Evolutionary conservation across 2,888 invertebrate genomes (phyloP), one percentile per base, ranked within the genome.

Genomic region (Agrotis puta): DNA sequence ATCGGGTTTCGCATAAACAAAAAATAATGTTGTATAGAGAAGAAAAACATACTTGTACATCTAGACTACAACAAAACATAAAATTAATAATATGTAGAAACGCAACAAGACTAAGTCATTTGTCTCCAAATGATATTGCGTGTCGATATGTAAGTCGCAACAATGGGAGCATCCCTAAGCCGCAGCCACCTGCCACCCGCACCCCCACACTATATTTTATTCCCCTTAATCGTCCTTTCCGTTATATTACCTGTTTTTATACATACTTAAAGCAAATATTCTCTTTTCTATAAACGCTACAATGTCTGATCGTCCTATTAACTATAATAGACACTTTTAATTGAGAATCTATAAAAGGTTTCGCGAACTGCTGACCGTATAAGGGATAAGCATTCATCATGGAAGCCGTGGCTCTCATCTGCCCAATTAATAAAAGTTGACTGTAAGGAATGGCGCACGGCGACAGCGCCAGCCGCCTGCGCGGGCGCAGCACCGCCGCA

Each of bases 311-410:
- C 92, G 92, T 87, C 93, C 93, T 94, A 94, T 95, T 95, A 95
- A 93, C 93, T 93, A 94, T 95, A 95, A 95, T 95, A 95, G 94
- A 96, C 94, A 93, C 92, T 95, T 95, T 95, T 96, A 96, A 96
- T 96, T 95, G 95, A 94, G 95, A 95, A 95, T 95, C 95, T 95
- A 96, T 95, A 95, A 95, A 95, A 95, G 95, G 95, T 95, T 96
- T 95, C 92, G 95, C 94, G 92, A 94, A 95, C 92, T 91, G 93
- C 87, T 91, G 87, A 81, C 95, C 94, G 83, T 96, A 95, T 94
- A 96, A 87, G 95, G 95, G 77, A 86, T 90, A 93, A 90, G 93
- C 93, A 95, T 95, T 95, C 95, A 95, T 95, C 96, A 94, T 94
- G 93, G 92, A 89, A 92, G 92, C 92, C 91, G 91, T 90, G 92